A percentile compares a stretch with the other conserved stretches of the same genome.
phyloP scores from a whole-genome alignment of 2,888 invertebrate species.

The Watsonalla cultraria region DNA sequence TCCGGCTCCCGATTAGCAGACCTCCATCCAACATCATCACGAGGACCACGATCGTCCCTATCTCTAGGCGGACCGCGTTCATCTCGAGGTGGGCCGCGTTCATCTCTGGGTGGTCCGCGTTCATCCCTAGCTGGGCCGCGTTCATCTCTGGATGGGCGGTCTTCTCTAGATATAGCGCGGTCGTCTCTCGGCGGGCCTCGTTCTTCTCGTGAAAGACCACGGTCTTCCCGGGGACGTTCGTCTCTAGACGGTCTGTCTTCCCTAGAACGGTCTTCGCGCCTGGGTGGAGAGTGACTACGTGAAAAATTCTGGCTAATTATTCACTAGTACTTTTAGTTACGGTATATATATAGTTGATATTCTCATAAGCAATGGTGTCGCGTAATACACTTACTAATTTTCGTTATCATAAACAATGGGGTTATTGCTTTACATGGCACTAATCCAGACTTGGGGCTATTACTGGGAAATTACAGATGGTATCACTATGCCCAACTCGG shows the following conservation, averaged over 20 bases:
- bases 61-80: not conserved
- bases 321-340: constrained; percentile 3
- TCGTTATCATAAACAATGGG: too few relatives aligned
- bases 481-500: too few relatives aligned
- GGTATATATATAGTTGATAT: too few relatives aligned
- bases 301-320: too few relatives aligned
- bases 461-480: too few relatives aligned
- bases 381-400: too few relatives aligned
- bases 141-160: not conserved
- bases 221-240: too few relatives aligned
- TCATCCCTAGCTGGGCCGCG: not conserved
- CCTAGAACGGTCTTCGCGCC: constrained; percentile 20
- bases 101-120: not conserved
- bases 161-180: too few relatives aligned
- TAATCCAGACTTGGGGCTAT: too few relatives aligned
- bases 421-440: too few relatives aligned
- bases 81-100: not conserved
- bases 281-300: not conserved
- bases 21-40: constrained; percentile 37
- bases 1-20: constrained; percentile 36
- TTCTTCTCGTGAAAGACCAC: not conserved
- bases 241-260: constrained; percentile 34
- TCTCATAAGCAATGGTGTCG: too few relatives aligned
- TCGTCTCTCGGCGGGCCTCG: not conserved
- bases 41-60: not conserved